These are phyloP conservation scores for Adineta ricciae DNA, from an alignment of 2,888 invertebrate genomes.

Conservation along the genomic window DNA sequence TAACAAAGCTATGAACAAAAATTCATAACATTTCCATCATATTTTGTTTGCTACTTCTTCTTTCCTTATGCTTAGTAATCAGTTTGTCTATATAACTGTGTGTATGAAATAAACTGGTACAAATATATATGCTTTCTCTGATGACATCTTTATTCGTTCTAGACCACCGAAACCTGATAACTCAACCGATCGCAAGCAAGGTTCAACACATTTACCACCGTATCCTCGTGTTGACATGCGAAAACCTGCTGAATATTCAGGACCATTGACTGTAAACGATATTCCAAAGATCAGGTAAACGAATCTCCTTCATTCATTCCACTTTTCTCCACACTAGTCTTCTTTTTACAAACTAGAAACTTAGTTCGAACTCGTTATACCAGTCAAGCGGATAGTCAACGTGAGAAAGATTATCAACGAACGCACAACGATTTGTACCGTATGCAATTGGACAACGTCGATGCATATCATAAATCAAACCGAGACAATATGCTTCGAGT, in stretches of 20 bases:
- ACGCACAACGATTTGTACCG: constrained; percentile 47
- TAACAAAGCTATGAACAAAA: not conserved
- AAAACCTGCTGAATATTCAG: constrained; percentile 39
- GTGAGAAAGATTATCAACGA: constrained; percentile 42
- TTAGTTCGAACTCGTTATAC: not conserved
- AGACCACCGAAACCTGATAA: constrained; percentile 35
- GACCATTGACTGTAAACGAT: constrained; percentile 42
- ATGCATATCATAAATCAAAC: constrained; percentile 41
- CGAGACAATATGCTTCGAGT: constrained; percentile 42
- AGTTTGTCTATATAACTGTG: not conserved
- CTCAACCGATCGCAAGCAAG: constrained; percentile 36
- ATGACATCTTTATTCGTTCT: not conserved
- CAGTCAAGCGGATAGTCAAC: constrained; percentile 35
- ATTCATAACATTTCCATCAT: not conserved
- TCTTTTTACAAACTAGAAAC: not conserved
- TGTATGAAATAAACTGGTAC: not conserved
- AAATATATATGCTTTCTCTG: no score
- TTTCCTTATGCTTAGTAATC: not conserved
- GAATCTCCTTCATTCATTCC: not conserved
- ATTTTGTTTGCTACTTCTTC: not conserved
- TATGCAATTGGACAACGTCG: constrained; percentile 45
- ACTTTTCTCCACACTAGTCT: not conserved
- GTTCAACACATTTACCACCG: constrained; percentile 44
- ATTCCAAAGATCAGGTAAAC: constrained; percentile 43
- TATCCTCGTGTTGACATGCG: constrained; percentile 43